Base-by-base conservation (phyloP, 2,888 invertebrate species). In the Lamellibrachia columna region DNA sequence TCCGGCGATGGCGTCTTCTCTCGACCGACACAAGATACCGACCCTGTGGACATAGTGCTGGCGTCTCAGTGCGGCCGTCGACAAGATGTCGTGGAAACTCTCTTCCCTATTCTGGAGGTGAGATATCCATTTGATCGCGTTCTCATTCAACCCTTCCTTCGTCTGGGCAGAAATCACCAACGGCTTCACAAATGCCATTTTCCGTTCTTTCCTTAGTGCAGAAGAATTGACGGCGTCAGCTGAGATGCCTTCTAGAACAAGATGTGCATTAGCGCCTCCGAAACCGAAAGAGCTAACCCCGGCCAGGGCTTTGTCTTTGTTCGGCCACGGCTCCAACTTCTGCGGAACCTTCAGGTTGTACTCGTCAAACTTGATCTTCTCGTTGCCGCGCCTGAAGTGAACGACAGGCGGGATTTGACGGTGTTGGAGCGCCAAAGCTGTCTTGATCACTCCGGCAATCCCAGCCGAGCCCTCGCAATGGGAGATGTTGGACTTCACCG, bases 291-390 rank as follows among this genome's bases (percentile, higher is more conserved):
- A 91, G 53, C 53, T 91, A 15, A 91, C 91, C 22, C 52, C 91
- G 53, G 91, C 91, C 53, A 91, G 28, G 2, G 11, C 22, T 11
- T 28, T 11, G 28, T 52, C 53, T 91, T 91, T 22, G 6, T 52
- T 91, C 52, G 75, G 75, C 75, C 75, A 75, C 75, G 75, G 75
- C 75, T 75, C 75, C 75, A 75, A 75, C 75, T 75, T 75, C n/a
- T 75, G 75, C 2, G 75, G 75, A 22, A 75, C 22, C 22, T 75
- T 75, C 22, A 75, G 22, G 75, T 75, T 75, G 22, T 75, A 75
- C 22, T 75, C 75, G 75, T 75, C 40, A 40, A 40, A 40, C 40
- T 40, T 40, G 40, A 40, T 40, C 40, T 40, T 40, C 40, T 40
- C 40, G 40, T 40, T 40, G 40, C 40, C 40, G 40, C 0, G 40